Evolutionary conservation across 2,888 invertebrate species (phyloP).

Genomic region (Marronus borbonicus): DNA sequence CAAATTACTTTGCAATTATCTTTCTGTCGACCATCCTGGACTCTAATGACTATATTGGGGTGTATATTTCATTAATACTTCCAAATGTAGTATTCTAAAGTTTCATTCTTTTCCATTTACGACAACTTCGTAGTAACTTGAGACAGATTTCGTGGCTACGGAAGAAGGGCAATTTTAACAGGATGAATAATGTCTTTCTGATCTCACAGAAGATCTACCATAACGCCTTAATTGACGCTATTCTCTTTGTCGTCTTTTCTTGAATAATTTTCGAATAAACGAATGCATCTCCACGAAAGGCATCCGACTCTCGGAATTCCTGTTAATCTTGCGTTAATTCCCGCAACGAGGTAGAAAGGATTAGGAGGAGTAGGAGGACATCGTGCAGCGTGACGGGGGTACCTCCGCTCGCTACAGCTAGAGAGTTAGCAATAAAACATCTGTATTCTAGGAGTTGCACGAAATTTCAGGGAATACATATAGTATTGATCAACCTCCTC

Average conservation of each 20-base stretch:
- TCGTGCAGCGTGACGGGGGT: background rate
- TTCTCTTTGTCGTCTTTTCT: slow-evolving; percentile 1
- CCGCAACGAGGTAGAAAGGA: background rate
- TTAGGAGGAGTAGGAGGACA: slow-evolving; percentile 14
- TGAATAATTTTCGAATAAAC: slow-evolving; percentile 8
- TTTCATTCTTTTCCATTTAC: background rate
- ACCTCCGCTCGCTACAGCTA: slow-evolving; percentile 40
- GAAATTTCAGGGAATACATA: slow-evolving; percentile 56
- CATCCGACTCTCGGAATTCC: slow-evolving; percentile 18
- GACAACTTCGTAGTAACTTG: background rate
- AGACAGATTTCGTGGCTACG: background rate
- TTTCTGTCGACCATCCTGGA: too few species aligned
- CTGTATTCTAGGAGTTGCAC: slow-evolving; percentile 58
- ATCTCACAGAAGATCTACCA: background rate
- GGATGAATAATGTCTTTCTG: background rate
- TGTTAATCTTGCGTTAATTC: slow-evolving; percentile 26
- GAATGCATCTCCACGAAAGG: background rate
- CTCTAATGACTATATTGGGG: background rate
- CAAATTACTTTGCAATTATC: too few species aligned
- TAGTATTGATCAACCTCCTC: slow-evolving; percentile 38
- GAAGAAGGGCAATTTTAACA: background rate
- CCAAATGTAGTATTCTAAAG: background rate
- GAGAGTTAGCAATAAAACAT: slow-evolving; percentile 60
- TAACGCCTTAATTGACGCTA: slow-evolving; percentile 10
- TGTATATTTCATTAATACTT: background rate